These are phyloP conservation scores for Vanacampus margaritifer DNA, from an alignment of 2,113 vertebrate species.

Conservation along the genomic window DNA sequence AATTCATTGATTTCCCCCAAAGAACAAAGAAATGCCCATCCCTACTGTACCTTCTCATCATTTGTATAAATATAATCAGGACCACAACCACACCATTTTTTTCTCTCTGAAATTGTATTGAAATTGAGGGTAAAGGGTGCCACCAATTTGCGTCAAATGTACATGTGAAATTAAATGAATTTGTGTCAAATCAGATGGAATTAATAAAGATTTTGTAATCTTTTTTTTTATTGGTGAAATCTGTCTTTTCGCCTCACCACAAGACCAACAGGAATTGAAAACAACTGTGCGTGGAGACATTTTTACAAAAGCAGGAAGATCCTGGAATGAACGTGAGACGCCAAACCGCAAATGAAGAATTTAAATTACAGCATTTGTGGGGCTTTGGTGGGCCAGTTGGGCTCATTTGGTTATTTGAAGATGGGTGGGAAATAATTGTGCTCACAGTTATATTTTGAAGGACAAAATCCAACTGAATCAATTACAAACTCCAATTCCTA, in stretches of 20 bases:
- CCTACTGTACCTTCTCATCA: conserved; percentile 47
- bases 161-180: conserved; percentile 58
- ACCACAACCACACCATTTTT: conserved; percentile 61
- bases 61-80: conserved; percentile 67
- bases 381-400: not conserved
- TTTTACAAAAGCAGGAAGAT: not conserved
- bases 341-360: conserved; percentile 9
- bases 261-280: not conserved
- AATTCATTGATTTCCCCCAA: not conserved
- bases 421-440: not conserved
- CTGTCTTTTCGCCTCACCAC: conserved; percentile 43
- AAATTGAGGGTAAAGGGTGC: conserved; percentile 60
- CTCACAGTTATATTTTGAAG: not conserved
- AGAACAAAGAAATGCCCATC: conserved; percentile 20
- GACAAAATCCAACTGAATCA: not conserved
- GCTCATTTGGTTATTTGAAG: not conserved
- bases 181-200: conserved; percentile 65
- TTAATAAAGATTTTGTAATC: conserved; percentile 71
- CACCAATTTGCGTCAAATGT: conserved; percentile 56
- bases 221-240: conserved; percentile 58
- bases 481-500: not conserved
- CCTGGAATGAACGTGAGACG: conserved; percentile 14
- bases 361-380: not conserved
- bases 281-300: not conserved
- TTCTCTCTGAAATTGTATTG: conserved; percentile 55